phyloP scores from a whole-genome alignment of 2,113 vertebrate genomes.

The Zosterops lateralis region DNA sequence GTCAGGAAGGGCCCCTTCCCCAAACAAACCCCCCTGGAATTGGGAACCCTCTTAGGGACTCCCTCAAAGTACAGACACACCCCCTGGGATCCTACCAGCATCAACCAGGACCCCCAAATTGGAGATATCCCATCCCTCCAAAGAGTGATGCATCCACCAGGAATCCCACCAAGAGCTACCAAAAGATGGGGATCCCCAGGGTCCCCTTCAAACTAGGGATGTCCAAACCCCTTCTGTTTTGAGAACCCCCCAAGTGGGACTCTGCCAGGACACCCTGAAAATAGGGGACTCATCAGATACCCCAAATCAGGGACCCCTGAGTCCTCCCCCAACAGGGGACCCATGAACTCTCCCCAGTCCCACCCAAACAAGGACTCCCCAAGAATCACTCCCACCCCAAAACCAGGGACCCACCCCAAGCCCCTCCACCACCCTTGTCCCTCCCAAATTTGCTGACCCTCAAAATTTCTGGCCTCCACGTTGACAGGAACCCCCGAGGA shows the following conservation, averaged over 20 bases:
- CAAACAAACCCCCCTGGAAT: not conserved
- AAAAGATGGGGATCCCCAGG: not conserved
- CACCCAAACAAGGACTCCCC: not conserved
- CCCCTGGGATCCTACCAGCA: not conserved
- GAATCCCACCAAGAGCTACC: not conserved
- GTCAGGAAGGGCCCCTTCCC: not conserved
- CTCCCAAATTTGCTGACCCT: not conserved
- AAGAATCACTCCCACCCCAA: not conserved
- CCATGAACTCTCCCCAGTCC: not conserved
- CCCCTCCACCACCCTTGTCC: not conserved
- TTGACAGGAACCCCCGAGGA: not conserved
- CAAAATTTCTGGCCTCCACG: not conserved
- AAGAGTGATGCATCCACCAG: not conserved
- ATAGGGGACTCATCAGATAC: not conserved
- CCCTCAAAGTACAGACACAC: not conserved
- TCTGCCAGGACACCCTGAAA: not conserved
- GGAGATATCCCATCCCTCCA: not conserved
- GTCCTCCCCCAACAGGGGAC: fast-evolving
- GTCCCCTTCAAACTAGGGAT: not conserved
- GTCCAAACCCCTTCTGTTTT: not conserved
- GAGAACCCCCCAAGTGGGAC: not conserved
- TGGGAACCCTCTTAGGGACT: not conserved
- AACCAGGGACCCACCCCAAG: not conserved
- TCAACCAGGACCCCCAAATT: not conserved
- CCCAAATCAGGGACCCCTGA: not conserved